Evolutionary conservation across 2,113 vertebrate genomes (phyloP).

Genomic region (Coreoperca whiteheadi): DNA sequence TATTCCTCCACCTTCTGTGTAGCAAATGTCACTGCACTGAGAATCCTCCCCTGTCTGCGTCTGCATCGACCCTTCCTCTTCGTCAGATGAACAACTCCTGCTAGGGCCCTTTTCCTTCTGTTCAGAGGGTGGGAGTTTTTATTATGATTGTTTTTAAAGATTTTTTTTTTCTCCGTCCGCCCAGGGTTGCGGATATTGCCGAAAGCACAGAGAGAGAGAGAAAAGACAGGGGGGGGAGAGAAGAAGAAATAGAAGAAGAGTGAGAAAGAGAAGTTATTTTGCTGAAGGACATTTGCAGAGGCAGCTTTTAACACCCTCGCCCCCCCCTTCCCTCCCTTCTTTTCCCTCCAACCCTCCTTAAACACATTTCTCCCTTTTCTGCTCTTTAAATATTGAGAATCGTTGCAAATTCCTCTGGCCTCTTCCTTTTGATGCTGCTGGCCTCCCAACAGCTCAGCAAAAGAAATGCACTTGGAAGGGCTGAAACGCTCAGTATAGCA

Average conservation of each 20-base stretch:
- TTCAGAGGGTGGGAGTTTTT: constrained; percentile 57
- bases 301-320: constrained; percentile 70
- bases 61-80: constrained; percentile 60
- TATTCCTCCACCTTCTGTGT: constrained; percentile 27
- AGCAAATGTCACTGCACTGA: constrained; percentile 26
- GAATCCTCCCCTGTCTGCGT: constrained; percentile 23
- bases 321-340: background rate
- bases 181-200: constrained; percentile 55
- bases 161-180: constrained; percentile 45
- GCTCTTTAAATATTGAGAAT: constrained; percentile 80
- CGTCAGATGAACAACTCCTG: constrained; percentile 52
- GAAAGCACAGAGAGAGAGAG: constrained; percentile 26
- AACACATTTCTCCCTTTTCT: constrained; percentile 69
- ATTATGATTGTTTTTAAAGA: constrained; percentile 77
- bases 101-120: constrained; percentile 35
- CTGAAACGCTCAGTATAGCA: constrained; percentile 45
- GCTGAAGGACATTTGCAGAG: constrained; percentile 78
- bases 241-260: constrained; percentile 1
- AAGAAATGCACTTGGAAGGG: constrained; percentile 33
- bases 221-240: constrained; percentile 24
- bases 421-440: constrained; percentile 62
- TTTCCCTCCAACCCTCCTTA: constrained; percentile 45
- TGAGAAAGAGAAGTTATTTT: constrained; percentile 64
- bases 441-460: constrained; percentile 52
- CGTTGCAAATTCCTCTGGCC: constrained; percentile 58